Percentiles rank a stretch among this genome's conserved stretches.
These are phyloP conservation scores for Eupleurogrammus muticus DNA, from an alignment of 2,797 vertebrate species.

Conservation along the genomic window DNA sequence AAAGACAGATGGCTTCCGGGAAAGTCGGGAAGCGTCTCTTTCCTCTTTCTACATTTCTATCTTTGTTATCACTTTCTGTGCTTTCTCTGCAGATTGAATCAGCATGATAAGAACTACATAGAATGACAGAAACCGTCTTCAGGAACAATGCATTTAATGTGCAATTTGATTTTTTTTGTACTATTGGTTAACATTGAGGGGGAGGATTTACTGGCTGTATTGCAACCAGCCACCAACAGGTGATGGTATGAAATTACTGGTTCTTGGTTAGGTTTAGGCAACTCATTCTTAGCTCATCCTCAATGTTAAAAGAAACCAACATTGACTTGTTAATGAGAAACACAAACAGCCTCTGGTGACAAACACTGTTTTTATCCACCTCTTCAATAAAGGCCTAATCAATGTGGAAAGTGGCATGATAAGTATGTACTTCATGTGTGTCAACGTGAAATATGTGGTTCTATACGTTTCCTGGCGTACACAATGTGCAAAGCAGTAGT, in stretches of 20 bases:
- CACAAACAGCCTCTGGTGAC: too few relatives aligned
- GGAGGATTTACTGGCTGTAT: too few relatives aligned
- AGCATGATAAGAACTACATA: too few relatives aligned
- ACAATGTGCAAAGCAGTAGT: not conserved
- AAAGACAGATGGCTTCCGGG: constrained; percentile 60
- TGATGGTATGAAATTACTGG: too few relatives aligned
- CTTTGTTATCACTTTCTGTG: not conserved
- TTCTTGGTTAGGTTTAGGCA: not conserved
- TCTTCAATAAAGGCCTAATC: not conserved
- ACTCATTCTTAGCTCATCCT: not conserved
- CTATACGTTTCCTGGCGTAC: not conserved
- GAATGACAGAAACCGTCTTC: too few relatives aligned
- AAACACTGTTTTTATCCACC: not conserved
- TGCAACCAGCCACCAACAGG: too few relatives aligned
- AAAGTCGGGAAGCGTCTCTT: constrained; percentile 41
- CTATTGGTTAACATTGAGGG: too few relatives aligned
- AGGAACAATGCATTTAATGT: too few relatives aligned
- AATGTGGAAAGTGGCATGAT: not conserved
- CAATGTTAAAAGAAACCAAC: not conserved
- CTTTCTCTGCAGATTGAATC: constrained; percentile 17
- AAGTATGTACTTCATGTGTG: not conserved
- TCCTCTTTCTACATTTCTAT: constrained; percentile 20
- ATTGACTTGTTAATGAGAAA: not conserved
- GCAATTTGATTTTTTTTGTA: too few relatives aligned
- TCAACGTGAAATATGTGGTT: not conserved